A percentile compares a stretch with the other conserved stretches of the same genome.
These are phyloP conservation scores for Morpho deidamia DNA, from an alignment of 2,888 invertebrate genomes.

Conservation along the genomic window DNA sequence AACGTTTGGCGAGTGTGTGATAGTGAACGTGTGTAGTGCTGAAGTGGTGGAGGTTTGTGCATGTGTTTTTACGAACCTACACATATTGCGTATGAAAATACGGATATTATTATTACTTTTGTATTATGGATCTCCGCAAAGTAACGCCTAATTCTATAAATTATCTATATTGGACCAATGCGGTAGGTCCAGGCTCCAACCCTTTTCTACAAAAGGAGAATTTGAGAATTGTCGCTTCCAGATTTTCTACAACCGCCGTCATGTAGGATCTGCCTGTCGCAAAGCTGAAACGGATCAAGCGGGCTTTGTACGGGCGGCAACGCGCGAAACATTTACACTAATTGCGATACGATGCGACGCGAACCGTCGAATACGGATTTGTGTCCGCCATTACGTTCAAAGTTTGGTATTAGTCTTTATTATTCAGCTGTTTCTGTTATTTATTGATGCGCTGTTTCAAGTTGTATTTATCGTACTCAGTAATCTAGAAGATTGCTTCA, in stretches of 20 bases:
- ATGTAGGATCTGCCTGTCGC: conserved; percentile 63
- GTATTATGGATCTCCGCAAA: too few relatives aligned
- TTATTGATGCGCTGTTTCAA: conserved; percentile 5
- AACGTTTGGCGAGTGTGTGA: too few relatives aligned
- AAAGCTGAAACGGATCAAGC: conserved; percentile 65
- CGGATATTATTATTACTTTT: too few relatives aligned
- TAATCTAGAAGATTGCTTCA: conserved; percentile 3
- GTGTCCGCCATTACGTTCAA: conserved; percentile 26
- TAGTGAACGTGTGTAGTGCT: too few relatives aligned
- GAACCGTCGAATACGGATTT: conserved; percentile 37
- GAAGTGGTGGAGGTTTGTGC: too few relatives aligned
- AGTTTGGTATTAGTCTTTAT: conserved; percentile 26
- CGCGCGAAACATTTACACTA: conserved; percentile 59
- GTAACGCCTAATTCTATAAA: too few relatives aligned
- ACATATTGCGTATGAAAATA: too few relatives aligned
- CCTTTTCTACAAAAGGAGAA: background rate
- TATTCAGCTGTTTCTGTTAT: conserved; percentile 20
- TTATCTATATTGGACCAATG: too few relatives aligned
- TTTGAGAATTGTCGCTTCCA: conserved; percentile 16
- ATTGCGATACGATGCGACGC: conserved; percentile 63
- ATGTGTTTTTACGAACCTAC: too few relatives aligned
- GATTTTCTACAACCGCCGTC: conserved; percentile 19
- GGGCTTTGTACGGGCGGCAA: conserved; percentile 55
- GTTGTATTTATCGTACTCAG: background rate
- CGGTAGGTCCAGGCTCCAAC: too few relatives aligned